Percentiles rank a stretch among this genome's conserved stretches.
These are phyloP conservation scores for Sisyra nigra DNA, from an alignment of 2,888 invertebrate species.

Conservation along the genomic window DNA sequence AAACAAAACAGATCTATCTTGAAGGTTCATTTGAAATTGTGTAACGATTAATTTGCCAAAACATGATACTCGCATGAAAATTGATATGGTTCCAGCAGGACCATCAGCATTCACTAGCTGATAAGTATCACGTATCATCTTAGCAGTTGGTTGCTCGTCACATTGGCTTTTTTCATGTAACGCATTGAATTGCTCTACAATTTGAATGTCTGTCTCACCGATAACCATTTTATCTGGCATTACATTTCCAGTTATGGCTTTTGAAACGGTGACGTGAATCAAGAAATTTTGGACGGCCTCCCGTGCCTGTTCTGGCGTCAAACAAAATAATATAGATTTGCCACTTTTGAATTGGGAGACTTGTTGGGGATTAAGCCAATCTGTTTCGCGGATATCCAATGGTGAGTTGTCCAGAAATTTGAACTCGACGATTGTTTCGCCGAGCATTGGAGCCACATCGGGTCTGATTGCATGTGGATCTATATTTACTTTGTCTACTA, in stretches of 20 bases:
- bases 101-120: conserved; percentile 31
- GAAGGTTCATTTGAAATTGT: conserved; percentile 38
- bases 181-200: conserved; percentile 40
- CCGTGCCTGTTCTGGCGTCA: conserved; percentile 35
- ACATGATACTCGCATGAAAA: conserved; percentile 46
- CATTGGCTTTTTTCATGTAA: conserved; percentile 28
- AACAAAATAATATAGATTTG: conserved; percentile 50
- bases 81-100: conserved; percentile 37
- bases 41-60: conserved; percentile 47
- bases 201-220: conserved; percentile 39
- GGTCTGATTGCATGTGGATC: conserved; percentile 29
- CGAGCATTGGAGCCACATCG: conserved; percentile 27
- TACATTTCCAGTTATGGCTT: conserved; percentile 30
- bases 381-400: conserved; percentile 44
- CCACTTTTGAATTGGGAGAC: conserved; percentile 39
- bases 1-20: conserved; percentile 27
- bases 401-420: conserved; percentile 39
- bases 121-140: conserved; percentile 43
- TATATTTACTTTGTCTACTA: conserved; percentile 37
- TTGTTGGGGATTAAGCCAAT: conserved; percentile 24
- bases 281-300: conserved; percentile 37
- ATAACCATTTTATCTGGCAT: conserved; percentile 44
- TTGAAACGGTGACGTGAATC: conserved; percentile 37
- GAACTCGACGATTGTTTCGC: conserved; percentile 42
- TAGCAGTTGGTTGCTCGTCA: conserved; percentile 26